These are phyloP conservation scores for Labeo calbasu DNA, from an alignment of 2,797 vertebrate species.

Conservation along the genomic window DNA sequence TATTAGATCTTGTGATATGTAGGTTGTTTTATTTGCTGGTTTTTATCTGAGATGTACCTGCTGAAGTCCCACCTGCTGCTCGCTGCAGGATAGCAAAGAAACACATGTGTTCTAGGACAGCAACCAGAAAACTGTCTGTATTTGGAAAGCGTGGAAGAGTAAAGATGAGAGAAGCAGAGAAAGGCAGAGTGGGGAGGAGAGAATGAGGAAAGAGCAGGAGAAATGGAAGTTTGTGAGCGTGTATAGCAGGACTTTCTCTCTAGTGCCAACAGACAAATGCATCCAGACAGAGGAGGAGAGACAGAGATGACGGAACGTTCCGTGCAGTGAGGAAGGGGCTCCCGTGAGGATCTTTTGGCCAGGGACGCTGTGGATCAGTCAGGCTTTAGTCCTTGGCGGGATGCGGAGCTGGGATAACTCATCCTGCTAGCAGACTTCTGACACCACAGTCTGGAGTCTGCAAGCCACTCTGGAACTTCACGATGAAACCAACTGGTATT, in stretches of 20 bases:
- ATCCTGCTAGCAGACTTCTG: conserved; percentile 52
- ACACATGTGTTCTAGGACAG: conserved; percentile 48
- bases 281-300: conserved; percentile 52
- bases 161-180: conserved; percentile 38
- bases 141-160: conserved; percentile 38
- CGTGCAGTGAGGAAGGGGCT: conserved; percentile 64
- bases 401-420: conserved; percentile 62
- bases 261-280: conserved; percentile 57
- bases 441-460: conserved; percentile 42
- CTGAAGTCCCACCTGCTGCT: conserved; percentile 67
- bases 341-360: conserved; percentile 65
- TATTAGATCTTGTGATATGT: conserved; percentile 5
- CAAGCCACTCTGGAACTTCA: conserved; percentile 40
- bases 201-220: conserved; percentile 29
- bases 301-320: conserved; percentile 59
- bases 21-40: conserved; percentile 38
- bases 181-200: conserved; percentile 6
- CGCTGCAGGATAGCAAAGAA: conserved; percentile 47
- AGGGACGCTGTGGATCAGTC: conserved; percentile 38
- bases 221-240: conserved; percentile 37
- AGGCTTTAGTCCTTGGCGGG: conserved; percentile 17
- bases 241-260: conserved; percentile 43
- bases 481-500: conserved; percentile 35
- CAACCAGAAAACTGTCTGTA: conserved; percentile 49
- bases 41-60: conserved; percentile 64